Evolutionary conservation across 1,140 invertebrate species (phyloP).

Genomic region (Heliothis subflexa): DNA sequence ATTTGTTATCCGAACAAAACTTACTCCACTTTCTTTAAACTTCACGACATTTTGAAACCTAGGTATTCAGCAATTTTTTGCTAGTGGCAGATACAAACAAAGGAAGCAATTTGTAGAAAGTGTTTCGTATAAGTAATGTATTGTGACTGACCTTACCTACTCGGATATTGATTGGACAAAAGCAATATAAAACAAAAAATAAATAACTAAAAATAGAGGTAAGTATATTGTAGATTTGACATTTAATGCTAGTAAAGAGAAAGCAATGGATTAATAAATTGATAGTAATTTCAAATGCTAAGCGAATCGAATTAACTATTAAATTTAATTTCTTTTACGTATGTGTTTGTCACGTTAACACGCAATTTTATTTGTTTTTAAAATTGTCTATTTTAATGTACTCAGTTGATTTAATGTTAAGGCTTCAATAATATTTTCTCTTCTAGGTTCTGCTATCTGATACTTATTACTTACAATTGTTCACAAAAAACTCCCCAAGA

Average conservation of each 20-base stretch:
- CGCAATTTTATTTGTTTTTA: neutral
- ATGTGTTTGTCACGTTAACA: neutral
- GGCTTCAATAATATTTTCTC: too few species aligned
- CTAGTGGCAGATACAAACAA: neutral
- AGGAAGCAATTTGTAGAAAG: neutral
- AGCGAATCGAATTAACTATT: conserved; percentile 1
- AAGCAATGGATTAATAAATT: neutral
- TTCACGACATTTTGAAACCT: conserved; percentile 19
- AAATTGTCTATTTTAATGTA: too few species aligned
- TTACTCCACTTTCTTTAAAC: neutral
- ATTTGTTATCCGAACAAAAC: neutral
- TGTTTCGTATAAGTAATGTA: neutral
- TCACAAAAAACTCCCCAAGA: too few species aligned
- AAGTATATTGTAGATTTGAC: neutral
- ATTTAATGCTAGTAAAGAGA: conserved; percentile 2
- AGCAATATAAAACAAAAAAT: neutral
- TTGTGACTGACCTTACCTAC: too few species aligned
- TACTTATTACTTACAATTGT: too few species aligned
- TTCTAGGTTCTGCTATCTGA: too few species aligned
- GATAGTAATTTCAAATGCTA: neutral
- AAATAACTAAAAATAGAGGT: too few species aligned
- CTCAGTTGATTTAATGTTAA: too few species aligned
- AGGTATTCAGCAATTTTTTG: conserved; percentile 11
- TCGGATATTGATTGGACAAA: too few species aligned
- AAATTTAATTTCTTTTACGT: neutral